Evolutionary conservation across 2,888 invertebrate genomes (phyloP), one percentile per base, ranked within the genome.

Genomic region (Digitonthophagus gazella): DNA sequence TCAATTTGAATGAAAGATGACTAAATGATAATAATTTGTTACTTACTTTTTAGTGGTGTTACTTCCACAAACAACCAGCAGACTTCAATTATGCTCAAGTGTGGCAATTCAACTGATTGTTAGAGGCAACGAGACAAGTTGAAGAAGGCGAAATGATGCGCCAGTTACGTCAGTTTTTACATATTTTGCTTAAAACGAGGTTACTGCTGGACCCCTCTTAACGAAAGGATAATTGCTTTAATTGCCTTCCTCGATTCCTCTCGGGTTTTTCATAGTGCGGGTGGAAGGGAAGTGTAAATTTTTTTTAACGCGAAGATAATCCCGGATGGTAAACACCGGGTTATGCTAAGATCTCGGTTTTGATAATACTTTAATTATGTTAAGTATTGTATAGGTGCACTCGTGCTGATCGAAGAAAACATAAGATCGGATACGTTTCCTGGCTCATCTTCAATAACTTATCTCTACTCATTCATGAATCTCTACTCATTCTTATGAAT

Each of bases 151-250:
- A 44, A 44, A 44, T 63, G 58, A 56, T 44, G 66, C 61, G 67
- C 16, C 19, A 19, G 54, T 70, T 70, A 70, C 70, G 70, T 70
- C 70, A 70, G 61, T 68, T 68, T 69, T 70, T 70, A 70, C 70
- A 70, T 67, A 70, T 70, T 70, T 70, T 68, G 18, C 68, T 70
- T 57, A 67, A 70, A 70, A 70, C 65, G 57, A 67, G 65, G 63
- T 66, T 66, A 67, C 67, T 70, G 65, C 65, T 70, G 67, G 56
- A 58, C 68, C 44, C 70, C n/a, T 20, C 67, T 67, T 63, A 68
- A 70, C 54, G 58, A 68, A 67, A 22, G 16, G 58, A 67, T 70
- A 70, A 70, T 67, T 67, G 70, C 61, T 66, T 65, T 70, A 70
- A 68, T 70, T 70, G 61, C 55, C 56, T 65, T 14, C 5, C 22